Percentiles rank a stretch among this genome's conserved stretches.
These are phyloP conservation scores for Lacanobia wlatinum DNA, from an alignment of 2,888 invertebrate genomes.

Conservation along the genomic window DNA sequence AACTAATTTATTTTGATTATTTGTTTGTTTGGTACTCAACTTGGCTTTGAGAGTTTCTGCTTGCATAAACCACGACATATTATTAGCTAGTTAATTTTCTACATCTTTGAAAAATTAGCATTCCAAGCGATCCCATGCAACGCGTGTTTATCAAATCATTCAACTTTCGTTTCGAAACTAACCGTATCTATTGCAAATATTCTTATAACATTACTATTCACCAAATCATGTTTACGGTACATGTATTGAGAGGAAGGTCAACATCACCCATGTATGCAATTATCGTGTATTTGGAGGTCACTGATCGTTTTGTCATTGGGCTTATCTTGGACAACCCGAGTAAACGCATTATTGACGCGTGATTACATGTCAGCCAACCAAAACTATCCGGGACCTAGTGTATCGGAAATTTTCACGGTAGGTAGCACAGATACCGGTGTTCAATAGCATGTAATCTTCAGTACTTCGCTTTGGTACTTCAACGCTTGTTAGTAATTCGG, in stretches of 20 bases:
- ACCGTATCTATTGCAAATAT: slow-evolving; percentile 20
- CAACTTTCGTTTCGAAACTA: slow-evolving; percentile 20
- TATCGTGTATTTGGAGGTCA: slow-evolving; percentile 75
- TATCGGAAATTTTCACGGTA: slow-evolving; percentile 83
- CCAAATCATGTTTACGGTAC: slow-evolving; percentile 50
- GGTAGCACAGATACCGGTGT: slow-evolving; percentile 68
- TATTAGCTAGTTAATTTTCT: neutral
- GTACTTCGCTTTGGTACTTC: slow-evolving; percentile 29
- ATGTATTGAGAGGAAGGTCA: slow-evolving; percentile 65
- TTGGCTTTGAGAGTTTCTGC: neutral
- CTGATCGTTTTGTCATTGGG: slow-evolving; percentile 72
- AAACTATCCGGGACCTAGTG: slow-evolving; percentile 78
- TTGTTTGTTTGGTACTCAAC: neutral
- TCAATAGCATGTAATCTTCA: slow-evolving; percentile 54
- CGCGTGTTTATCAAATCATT: neutral
- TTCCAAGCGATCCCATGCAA: neutral
- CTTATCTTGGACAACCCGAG: slow-evolving; percentile 76
- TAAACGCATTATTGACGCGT: slow-evolving; percentile 76
- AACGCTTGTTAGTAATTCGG: slow-evolving; percentile 25
- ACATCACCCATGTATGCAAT: slow-evolving; percentile 57
- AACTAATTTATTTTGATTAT: slow-evolving; percentile 35
- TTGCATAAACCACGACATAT: neutral
- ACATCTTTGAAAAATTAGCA: neutral
- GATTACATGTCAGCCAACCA: slow-evolving; percentile 76
- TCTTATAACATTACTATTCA: slow-evolving; percentile 26